phyloP scores from a whole-genome alignment of 2,888 invertebrate genomes.

The Carterocephalus palaemon region DNA sequence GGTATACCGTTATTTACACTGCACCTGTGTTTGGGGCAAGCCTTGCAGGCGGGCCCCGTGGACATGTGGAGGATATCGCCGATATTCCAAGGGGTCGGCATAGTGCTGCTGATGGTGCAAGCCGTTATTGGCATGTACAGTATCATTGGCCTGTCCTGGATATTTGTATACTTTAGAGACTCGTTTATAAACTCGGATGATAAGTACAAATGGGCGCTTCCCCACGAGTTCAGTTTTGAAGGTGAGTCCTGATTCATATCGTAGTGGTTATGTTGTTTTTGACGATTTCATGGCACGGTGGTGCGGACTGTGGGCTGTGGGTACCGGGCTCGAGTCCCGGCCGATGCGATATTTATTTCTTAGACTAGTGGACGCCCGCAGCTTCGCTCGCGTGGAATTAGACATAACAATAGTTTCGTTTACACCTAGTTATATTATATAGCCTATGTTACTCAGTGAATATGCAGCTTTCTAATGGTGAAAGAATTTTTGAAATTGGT shows the following conservation, averaged over 20 bases:
- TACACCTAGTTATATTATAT: no score
- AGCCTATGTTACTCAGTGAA: no score
- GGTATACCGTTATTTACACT: conserved; percentile 92
- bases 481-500: no score
- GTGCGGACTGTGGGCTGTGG: no score
- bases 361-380: no score
- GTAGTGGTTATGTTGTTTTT: no score
- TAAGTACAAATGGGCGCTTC: conserved; percentile 89
- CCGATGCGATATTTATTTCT: no score
- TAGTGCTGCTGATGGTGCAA: conserved; percentile 88
- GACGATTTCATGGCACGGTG: no score
- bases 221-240: conserved; percentile 83
- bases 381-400: no score
- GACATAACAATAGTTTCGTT: no score
- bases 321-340: no score
- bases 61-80: conserved; percentile 97
- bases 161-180: conserved; percentile 92
- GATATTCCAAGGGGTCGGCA: conserved; percentile 93
- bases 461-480: no score
- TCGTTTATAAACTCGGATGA: conserved; percentile 90
- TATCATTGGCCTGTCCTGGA: conserved; percentile 93
- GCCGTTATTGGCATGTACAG: conserved; percentile 91
- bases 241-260: conserved; percentile 59
- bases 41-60: conserved; percentile 89
- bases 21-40: conserved; percentile 91